Conservation (phyloP, 2,113 vertebrate species). For the Cephalopholis sonnerati region DNA sequence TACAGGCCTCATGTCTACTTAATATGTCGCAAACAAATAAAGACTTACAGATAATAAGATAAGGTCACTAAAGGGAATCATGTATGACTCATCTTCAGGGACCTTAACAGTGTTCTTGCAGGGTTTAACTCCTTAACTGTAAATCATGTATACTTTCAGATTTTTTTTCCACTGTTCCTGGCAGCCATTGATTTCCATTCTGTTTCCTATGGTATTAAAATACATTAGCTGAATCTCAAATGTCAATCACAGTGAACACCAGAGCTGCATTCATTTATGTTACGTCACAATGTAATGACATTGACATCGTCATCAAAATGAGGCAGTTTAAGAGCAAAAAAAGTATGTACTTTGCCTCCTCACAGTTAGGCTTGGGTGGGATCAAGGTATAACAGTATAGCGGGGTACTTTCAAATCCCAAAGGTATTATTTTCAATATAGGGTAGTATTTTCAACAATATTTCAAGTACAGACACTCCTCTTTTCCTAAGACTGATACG, state of each 20-base stretch:
- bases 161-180: background rate
- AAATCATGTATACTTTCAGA: background rate
- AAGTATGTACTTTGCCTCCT: background rate
- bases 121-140: background rate
- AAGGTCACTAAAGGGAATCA: constrained; percentile 11
- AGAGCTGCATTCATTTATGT: background rate
- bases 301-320: background rate
- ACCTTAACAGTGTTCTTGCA: background rate
- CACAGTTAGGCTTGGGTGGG: background rate
- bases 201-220: background rate
- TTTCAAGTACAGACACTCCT: no score
- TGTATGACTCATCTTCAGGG: background rate
- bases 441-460: no score
- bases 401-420: no score
- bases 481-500: no score
- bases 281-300: background rate
- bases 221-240: background rate
- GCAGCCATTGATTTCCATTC: background rate
- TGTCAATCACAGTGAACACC: background rate
- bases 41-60: constrained; percentile 39
- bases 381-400: no score
- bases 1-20: constrained; percentile 30
- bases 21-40: constrained; percentile 32
- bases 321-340: background rate
- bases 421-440: no score